These are phyloP conservation scores for Drosophila mimica DNA, from an alignment of 2,888 invertebrate genomes.

Conservation along the genomic window DNA sequence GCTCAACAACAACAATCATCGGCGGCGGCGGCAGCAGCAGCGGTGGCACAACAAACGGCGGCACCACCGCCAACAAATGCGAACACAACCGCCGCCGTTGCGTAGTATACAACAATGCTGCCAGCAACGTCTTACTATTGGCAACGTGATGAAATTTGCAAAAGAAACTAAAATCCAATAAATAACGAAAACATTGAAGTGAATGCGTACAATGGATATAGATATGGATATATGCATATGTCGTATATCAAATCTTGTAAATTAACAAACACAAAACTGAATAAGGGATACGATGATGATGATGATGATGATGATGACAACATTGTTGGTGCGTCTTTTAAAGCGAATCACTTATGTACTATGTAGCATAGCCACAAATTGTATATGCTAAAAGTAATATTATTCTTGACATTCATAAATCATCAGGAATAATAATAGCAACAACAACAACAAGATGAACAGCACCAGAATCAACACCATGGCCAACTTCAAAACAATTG, in stretches of 20 bases:
- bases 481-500: slow-evolving; percentile 10
- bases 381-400: slow-evolving; percentile 46
- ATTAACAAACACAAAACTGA: slow-evolving; percentile 48
- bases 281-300: slow-evolving; percentile 12
- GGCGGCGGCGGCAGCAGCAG: slow-evolving; percentile 59
- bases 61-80: slow-evolving; percentile 74
- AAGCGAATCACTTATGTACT: slow-evolving; percentile 38
- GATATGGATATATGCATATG: slow-evolving; percentile 6
- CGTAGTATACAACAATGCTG: slow-evolving; percentile 84
- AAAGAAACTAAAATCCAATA: slow-evolving; percentile 31
- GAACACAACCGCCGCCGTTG: slow-evolving; percentile 84
- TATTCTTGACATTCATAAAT: slow-evolving; percentile 5
- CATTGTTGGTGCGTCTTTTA: slow-evolving; percentile 24
- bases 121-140: slow-evolving; percentile 75
- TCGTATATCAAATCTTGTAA: slow-evolving; percentile 55
- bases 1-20: slow-evolving; percentile 33
- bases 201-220: slow-evolving; percentile 6
- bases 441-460: not conserved
- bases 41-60: slow-evolving; percentile 64
- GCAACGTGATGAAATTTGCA: slow-evolving; percentile 53
- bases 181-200: slow-evolving; percentile 16
- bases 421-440: slow-evolving; percentile 21
- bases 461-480: slow-evolving; percentile 1
- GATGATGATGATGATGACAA: slow-evolving; percentile 5
- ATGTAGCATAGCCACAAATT: slow-evolving; percentile 40